A percentile compares a stretch with the other conserved stretches of the same genome.
phyloP scores from a whole-genome alignment of 1,140 invertebrate genomes.

The Procambarus clarkii region DNA sequence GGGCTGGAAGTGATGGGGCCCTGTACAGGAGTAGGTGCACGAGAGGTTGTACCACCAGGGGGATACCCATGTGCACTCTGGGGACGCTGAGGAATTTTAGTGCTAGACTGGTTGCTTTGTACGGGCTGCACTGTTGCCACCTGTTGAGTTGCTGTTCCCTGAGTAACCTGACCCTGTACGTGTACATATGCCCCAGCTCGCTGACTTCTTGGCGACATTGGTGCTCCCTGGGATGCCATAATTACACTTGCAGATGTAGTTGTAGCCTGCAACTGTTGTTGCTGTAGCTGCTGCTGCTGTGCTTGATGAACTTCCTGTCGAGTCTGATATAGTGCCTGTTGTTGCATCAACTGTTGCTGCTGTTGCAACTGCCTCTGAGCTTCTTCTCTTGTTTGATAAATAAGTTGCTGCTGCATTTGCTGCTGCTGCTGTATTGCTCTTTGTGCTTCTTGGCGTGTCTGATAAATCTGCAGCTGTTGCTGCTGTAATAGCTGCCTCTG shows the following conservation, averaged over 20 bases:
- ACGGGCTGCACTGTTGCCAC: conserved; percentile 33
- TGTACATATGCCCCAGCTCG: conserved; percentile 71
- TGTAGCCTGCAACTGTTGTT: conserved; percentile 24
- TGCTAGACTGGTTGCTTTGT: conserved; percentile 55
- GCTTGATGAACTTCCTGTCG: conserved; percentile 42
- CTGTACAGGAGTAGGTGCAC: conserved; percentile 71
- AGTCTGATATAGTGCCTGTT: conserved; percentile 47
- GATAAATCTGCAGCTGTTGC: conserved; percentile 63
- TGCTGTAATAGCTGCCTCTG: conserved; percentile 65
- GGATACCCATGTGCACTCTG: conserved; percentile 56
- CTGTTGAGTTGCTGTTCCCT: conserved; percentile 46
- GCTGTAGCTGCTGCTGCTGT: conserved; percentile 44
- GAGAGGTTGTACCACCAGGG: conserved; percentile 59
- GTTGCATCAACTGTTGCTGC: conserved; percentile 24
- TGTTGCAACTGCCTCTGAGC: conserved; percentile 57
- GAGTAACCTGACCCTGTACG: conserved; percentile 61
- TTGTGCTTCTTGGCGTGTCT: conserved; percentile 58
- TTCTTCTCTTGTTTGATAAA: conserved; percentile 52
- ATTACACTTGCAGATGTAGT: conserved; percentile 60
- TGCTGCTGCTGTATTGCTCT: conserved; percentile 61
- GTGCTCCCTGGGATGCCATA: conserved; percentile 66
- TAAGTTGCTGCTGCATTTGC: conserved; percentile 57
- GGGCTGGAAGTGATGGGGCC: conserved; percentile 69
- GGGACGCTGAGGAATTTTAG: conserved; percentile 40
- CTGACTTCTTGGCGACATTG: conserved; percentile 71